Percentiles rank a stretch among this genome's conserved stretches.
These are phyloP conservation scores for Eupeodes luniger DNA, from an alignment of 2,888 invertebrate species.

Conservation along the genomic window DNA sequence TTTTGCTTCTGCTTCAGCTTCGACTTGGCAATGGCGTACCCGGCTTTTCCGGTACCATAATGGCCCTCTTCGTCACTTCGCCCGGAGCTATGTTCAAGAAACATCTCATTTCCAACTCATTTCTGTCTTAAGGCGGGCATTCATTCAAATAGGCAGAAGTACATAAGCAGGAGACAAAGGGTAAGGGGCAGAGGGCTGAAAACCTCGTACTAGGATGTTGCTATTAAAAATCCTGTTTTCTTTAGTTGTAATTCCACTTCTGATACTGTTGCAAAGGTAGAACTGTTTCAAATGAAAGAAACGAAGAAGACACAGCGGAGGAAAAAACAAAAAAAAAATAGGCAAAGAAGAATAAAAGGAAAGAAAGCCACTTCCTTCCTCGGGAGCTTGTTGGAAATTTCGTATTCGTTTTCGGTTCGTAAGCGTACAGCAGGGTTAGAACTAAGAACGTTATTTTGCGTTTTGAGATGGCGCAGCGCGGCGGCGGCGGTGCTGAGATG, in stretches of 20 bases:
- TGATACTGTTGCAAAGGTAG: constrained; percentile 30
- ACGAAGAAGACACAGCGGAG: background rate
- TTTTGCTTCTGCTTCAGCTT: background rate
- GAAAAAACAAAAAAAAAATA: background rate
- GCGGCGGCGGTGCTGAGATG: background rate
- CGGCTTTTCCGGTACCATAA: constrained; percentile 59
- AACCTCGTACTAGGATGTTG: constrained; percentile 51
- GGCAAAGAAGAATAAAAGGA: constrained; percentile 23
- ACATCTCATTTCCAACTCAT: constrained; percentile 73
- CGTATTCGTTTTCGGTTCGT: constrained; percentile 4
- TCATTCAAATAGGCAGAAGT: constrained; percentile 20
- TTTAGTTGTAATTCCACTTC: constrained; percentile 63
- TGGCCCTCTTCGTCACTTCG: background rate
- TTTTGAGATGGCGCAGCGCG: background rate
- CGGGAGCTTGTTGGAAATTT: constrained; percentile 59
- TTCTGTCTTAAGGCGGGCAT: constrained; percentile 63
- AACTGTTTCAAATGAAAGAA: constrained; percentile 36
- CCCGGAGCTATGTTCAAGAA: constrained; percentile 48
- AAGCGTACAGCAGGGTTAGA: constrained; percentile 57
- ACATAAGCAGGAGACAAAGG: constrained; percentile 14
- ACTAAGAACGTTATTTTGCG: constrained; percentile 37
- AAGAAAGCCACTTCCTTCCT: constrained; percentile 62
- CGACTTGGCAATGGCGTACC: constrained; percentile 37
- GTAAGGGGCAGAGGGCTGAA: background rate
- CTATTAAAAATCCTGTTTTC: constrained; percentile 75